Evolutionary conservation across 2,888 invertebrate species (phyloP), one percentile per base, ranked within the genome.

Genomic region (Agrenia bidenticulata): DNA sequence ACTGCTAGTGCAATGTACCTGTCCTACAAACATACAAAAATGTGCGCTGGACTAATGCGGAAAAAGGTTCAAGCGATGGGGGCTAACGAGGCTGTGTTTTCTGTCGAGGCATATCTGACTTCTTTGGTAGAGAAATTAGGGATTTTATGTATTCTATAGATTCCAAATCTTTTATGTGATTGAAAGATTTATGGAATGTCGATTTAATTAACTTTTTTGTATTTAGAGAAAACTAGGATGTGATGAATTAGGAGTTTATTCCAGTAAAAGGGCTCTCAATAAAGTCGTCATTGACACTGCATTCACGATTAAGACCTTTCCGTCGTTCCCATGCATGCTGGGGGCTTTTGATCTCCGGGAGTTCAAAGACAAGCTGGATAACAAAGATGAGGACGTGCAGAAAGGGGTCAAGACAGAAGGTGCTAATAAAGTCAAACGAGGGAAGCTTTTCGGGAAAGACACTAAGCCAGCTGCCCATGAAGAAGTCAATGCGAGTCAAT

Each of bases 11-110:
- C 55, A 19, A 19, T 61, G n/a, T 51, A 51, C 19, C 39, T 66
- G 41, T 56, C 61, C n/a, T 66, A 51, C 24, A 32, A 50, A 5
- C 65, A 65, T 32, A 61, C 65, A 1, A 37, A 57, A 9, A 39
- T 50, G 39, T 65, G 65, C 41, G 37, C 57, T 4, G 37, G 13
- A 24, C 49, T 65, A 51, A 37, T 65, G n/a, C 53, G 49, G n/a
- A 57, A 66, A 13, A 45, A 21, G 37, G 57, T 41, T 1, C 17
- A 53, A 5, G 42, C 15, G 11, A 24, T 51, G 24, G 58, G 53
- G 2, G 26, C 9, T 32, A 26, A 15, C 11, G 45, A 37, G 0
- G n/a, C 32, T 17, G 2, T 9, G 0, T 61, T 66, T 51, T 51
- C 39, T 5, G 5, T 61, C 1, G 58, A 61, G 7, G 53, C 23